Evolutionary conservation across 2,888 invertebrate genomes (phyloP), one percentile per base, ranked within the genome.

Genomic region (Kuschelorhynchus macadamiae): DNA sequence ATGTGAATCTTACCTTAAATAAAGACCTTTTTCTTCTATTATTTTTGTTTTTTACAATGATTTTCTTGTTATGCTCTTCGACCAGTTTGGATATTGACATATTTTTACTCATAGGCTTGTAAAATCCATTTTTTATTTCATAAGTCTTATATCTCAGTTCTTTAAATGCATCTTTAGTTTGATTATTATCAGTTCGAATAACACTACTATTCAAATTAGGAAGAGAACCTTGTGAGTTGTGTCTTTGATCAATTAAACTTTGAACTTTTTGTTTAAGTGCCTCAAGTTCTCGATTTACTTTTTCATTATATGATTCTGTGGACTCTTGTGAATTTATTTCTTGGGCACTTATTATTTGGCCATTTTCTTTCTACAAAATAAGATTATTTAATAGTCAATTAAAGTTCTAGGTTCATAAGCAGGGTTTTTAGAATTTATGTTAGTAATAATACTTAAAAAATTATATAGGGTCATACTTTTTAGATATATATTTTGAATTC

Each of bases 31-130:
- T 66, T 36, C 52, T 49, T n/a, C 20, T 53, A 59, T 42, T 36
- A n/a, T 8, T n/a, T 16, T 73, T 67, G 12, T 70, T 67, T 42
- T 55, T 47, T 8, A 71, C 47, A 2, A 72, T 52, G 7, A 66
- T 50, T 17, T 59, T 65, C 33, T 72, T 74, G 41, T 73, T 73
- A 33, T 63, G 49, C 11, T 50, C 59, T 8, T 50, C 36, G 32
- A 65, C 56, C 21, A 66, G 47, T 25, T 47, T 36, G 1, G 65
- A 20, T 25, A 65, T 32, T 5, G 50, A 44, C 1, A 25, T 18
- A 32, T 52, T 52, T 25, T 32, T 42, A 30, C 20, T 21, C 1
- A n/a, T n/a, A 8, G 18, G 53, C 8, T 5, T 30, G 16, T 55
- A 16, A 25, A 14, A 16, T 11, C 18, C 32, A 30, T 11, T 14